Evolutionary conservation across 1,140 invertebrate species (phyloP), one percentile per base, ranked within the genome.

Genomic region (Drosophila kepulauana): DNA sequence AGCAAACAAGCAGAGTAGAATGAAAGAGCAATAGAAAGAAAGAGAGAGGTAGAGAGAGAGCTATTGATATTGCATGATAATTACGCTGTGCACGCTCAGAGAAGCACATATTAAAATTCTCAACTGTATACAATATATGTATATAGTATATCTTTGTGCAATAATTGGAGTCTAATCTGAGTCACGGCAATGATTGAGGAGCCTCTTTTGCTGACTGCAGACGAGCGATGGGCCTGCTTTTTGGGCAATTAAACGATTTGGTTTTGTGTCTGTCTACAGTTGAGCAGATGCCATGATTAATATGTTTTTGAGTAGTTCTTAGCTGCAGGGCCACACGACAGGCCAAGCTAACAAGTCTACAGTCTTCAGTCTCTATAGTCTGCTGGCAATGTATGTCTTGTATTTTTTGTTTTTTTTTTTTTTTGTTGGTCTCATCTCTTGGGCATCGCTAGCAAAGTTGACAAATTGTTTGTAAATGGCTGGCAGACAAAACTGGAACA

Each of bases 301-400:
- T 88, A 88, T 88, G 84, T 88, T 88, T 88, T 88, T 88, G 84
- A 88, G 84, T 88, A 88, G 84, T 81, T 81, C 70, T 75, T 89
- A 48, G 85, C 84, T 82, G 82, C 75, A 64, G 84, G 84, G 84
- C 80, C 79, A 68, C 51, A 76, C 7, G 38, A 46, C 74, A 72
- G 54, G 51, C 51, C 25, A 57, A 61, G 56, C 51, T 66, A 84
- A 85, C 78, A 81, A 80, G 73, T 5, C 16, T 41, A 20, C 30
- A 52, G 28, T 25, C 30, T 54, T 8, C 48, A 59, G 38, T n/a
- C 8, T 48, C 0, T 15, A 28, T 25, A 25, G 20, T 25, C 20
- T 25, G 20, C 20, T 25, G 20, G 20, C 20, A 25, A 25, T 4
- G 20, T 25, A 25, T 25, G 6, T 7, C 28, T 35, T 54, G 20